Evolutionary conservation across 2,888 invertebrate genomes (phyloP), one percentile per base, ranked within the genome.

Genomic region (Dioctria linearis): DNA sequence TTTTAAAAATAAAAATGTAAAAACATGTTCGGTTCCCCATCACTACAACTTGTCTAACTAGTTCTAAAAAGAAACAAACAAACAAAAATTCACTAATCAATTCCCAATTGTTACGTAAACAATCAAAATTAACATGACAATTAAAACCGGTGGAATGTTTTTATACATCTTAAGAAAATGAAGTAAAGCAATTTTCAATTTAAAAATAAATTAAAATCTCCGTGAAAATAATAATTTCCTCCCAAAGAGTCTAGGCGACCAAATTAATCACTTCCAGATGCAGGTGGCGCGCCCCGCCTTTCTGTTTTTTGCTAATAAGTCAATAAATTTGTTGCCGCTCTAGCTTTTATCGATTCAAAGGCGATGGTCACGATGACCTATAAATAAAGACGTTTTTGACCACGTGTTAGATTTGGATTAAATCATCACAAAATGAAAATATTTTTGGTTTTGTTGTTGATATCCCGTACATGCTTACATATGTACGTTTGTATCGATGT

Each of bases 331-430:
- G 57, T 39, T 57, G 59, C 13, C 40, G 42, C 11, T 5, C 46
- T 71, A 46, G 40, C 57, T 37, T 73, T 42, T 13, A 73, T 73
- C 73, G 73, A 73, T 73, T 73, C 57, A 13, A 73, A 73, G 73
- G 73, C 73, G 59, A 73, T 59, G 73, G 73, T 73, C 73, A 73
- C 57, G 73, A 73, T 73, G 73, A 40, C 57, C 73, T 73, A 73
- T 42, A 73, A 73, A 57, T 73, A 73, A 57, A 40, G 42, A 13
- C 40, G 2, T 6, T 73, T 8, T 73, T 54, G 54, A 51, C 69
- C 69, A 69, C 73, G 73, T 59, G 73, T 73, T 57, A 42, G 73
- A 73, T 73, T 73, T 57, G 59, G 73, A 73, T 73, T 73, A 57
- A 73, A 42, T 73, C 49, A 69, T 69, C 39, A 51, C 25, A 25